phyloP scores from a whole-genome alignment of 2,797 vertebrate species.

The Tauraco hartlaubi region DNA sequence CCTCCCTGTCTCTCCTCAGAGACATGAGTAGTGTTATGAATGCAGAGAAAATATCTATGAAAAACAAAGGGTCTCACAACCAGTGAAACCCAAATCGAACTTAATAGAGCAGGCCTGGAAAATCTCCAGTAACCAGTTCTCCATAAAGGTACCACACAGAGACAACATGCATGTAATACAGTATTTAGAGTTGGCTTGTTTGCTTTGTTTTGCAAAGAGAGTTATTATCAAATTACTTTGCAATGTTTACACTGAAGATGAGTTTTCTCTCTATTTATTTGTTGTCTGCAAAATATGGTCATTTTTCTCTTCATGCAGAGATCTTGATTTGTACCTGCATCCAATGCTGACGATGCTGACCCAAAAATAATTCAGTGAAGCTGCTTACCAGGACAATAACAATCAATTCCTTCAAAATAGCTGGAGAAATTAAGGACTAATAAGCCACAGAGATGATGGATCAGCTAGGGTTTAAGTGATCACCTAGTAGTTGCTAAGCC shows the following conservation, averaged over 20 bases:
- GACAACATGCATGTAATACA: not conserved
- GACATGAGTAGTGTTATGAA: not conserved
- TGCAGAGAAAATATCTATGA: slow-evolving; percentile 34
- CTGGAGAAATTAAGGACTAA: slow-evolving; percentile 63
- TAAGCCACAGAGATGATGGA: slow-evolving; percentile 27
- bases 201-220: slow-evolving; percentile 39
- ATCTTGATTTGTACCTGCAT: slow-evolving; percentile 35
- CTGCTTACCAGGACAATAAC: slow-evolving; percentile 25
- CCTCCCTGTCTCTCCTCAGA: not conserved
- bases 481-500: slow-evolving; percentile 11
- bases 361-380: slow-evolving; percentile 23
- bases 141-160: not conserved
- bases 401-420: slow-evolving; percentile 57
- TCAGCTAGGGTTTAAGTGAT: slow-evolving; percentile 11
- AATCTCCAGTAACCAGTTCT: slow-evolving; percentile 31
- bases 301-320: slow-evolving; percentile 46
- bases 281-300: slow-evolving; percentile 21
- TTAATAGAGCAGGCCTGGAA: slow-evolving; percentile 20
- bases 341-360: not conserved
- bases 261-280: slow-evolving; percentile 45
- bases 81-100: slow-evolving; percentile 32
- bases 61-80: slow-evolving; percentile 33
- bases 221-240: slow-evolving; percentile 54
- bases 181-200: not conserved
- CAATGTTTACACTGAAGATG: slow-evolving; percentile 30